Percentiles rank a stretch among this genome's conserved stretches.
Evolutionary conservation across 2,113 vertebrate genomes (phyloP).

Genomic region (Phyllopteryx taeniolatus): DNA sequence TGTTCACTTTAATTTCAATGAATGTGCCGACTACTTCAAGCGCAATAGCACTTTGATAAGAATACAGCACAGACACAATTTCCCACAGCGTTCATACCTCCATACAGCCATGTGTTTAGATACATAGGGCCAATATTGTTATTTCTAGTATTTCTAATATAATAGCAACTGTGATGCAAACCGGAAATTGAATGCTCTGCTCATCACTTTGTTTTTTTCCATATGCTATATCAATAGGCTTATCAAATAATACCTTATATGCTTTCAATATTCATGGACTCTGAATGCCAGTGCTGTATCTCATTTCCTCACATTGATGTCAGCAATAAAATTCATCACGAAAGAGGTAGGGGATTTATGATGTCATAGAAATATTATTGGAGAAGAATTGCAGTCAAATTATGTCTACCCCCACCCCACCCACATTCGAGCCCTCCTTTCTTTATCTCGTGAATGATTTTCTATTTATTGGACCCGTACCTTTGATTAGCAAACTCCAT

Average conservation of each 20-base stretch:
- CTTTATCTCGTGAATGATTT: not conserved
- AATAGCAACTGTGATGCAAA: conserved; percentile 62
- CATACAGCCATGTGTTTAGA: conserved; percentile 13
- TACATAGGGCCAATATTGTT: conserved; percentile 65
- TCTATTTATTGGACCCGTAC: conserved; percentile 16
- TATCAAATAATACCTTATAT: conserved; percentile 61
- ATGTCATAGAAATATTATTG: conserved; percentile 44
- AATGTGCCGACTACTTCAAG: not conserved
- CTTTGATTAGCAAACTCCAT: conserved; percentile 34
- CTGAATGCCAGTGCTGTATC: conserved; percentile 33
- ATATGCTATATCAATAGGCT: conserved; percentile 60
- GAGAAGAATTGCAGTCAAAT: conserved; percentile 22
- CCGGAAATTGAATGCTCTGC: conserved; percentile 59
- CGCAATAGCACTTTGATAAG: not conserved
- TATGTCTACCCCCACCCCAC: conserved; percentile 26
- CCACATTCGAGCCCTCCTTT: not conserved
- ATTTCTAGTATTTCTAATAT: conserved; percentile 54
- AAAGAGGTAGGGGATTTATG: conserved; percentile 40
- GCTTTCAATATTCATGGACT: conserved; percentile 42
- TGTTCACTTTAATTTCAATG: not conserved
- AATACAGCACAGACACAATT: not conserved
- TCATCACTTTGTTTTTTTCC: conserved; percentile 61
- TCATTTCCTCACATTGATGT: conserved; percentile 54
- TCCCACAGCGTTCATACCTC: conserved; percentile 8
- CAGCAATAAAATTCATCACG: conserved; percentile 35